These are phyloP conservation scores for Oreohelix idahoensis DNA, from an alignment of 1,140 invertebrate genomes.

Conservation along the genomic window DNA sequence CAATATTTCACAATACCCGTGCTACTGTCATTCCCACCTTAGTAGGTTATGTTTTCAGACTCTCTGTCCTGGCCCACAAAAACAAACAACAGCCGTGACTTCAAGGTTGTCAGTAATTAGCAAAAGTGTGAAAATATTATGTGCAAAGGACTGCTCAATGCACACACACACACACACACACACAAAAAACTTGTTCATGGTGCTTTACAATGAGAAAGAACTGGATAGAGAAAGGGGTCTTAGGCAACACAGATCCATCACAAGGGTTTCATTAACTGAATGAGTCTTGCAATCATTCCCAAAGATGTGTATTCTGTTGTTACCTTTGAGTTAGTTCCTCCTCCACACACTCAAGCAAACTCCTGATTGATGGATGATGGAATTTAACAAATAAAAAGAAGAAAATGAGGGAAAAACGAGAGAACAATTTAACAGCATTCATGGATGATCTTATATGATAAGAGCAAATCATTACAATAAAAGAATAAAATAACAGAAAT, in stretches of 20 bases:
- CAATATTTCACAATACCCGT: too few relatives aligned
- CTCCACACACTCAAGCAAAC: constrained; percentile 72
- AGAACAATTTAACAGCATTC: background rate
- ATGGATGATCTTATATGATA: background rate
- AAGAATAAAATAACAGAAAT: background rate
- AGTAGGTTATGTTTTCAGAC: too few relatives aligned
- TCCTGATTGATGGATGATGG: constrained; percentile 54
- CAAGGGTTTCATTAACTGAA: background rate
- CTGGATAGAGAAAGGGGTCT: too few relatives aligned
- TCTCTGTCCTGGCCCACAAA: too few relatives aligned
- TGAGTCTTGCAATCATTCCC: background rate
- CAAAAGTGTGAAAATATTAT: background rate
- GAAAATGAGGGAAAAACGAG: background rate
- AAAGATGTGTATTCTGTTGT: background rate
- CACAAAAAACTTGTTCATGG: background rate
- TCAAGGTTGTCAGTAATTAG: too few relatives aligned
- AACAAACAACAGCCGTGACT: too few relatives aligned
- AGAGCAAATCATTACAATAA: background rate
- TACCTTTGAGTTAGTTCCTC: constrained; percentile 73
- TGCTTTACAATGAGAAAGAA: background rate
- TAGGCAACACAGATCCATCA: background rate
- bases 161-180: too few relatives aligned
- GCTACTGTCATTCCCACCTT: too few relatives aligned
- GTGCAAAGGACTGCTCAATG: background rate
- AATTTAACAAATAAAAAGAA: constrained; percentile 41